Percentiles rank a stretch among this genome's conserved stretches.
Conservation (phyloP, 2,888 invertebrate species). For the Acanthosoma haemorrhoidale region DNA sequence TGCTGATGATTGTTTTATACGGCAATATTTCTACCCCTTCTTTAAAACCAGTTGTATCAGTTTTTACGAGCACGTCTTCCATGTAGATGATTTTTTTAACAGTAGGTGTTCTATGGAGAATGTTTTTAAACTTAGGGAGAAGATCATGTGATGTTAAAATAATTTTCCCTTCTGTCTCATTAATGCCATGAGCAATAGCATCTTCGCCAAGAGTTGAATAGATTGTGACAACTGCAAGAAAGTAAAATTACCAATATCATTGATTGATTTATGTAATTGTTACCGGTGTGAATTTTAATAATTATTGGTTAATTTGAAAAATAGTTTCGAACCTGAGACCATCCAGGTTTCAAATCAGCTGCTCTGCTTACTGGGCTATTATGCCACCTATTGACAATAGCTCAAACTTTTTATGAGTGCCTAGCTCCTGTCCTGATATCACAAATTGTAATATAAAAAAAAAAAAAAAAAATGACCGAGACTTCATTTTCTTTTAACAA, state of each 20-base stretch:
- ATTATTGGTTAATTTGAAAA: not conserved
- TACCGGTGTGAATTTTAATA: too few relatives aligned
- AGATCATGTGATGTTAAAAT: constrained; percentile 91
- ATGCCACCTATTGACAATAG: too few relatives aligned
- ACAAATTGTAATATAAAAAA: too few relatives aligned
- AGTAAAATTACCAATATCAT: too few relatives aligned
- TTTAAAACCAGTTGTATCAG: constrained; percentile 66
- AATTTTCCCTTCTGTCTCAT: constrained; percentile 90
- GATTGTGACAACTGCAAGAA: constrained; percentile 76
- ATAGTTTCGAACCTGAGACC: not conserved
- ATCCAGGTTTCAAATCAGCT: too few relatives aligned
- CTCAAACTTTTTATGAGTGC: too few relatives aligned
- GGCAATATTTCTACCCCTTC: constrained; percentile 65
- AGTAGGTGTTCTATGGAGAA: constrained; percentile 64
- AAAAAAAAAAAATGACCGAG: too few relatives aligned
- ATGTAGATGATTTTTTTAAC: constrained; percentile 78
- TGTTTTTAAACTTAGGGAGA: constrained; percentile 79
- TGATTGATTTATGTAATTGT: too few relatives aligned
- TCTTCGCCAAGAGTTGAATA: constrained; percentile 97
- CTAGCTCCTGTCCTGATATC: too few relatives aligned
- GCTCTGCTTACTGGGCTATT: too few relatives aligned
- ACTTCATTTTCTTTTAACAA: too few relatives aligned
- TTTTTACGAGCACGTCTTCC: constrained; percentile 76
- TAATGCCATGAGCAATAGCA: constrained; percentile 92
- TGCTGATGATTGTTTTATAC: constrained; percentile 64